Conservation (phyloP, 2,888 invertebrate species). For the Galeruca laticollis region DNA sequence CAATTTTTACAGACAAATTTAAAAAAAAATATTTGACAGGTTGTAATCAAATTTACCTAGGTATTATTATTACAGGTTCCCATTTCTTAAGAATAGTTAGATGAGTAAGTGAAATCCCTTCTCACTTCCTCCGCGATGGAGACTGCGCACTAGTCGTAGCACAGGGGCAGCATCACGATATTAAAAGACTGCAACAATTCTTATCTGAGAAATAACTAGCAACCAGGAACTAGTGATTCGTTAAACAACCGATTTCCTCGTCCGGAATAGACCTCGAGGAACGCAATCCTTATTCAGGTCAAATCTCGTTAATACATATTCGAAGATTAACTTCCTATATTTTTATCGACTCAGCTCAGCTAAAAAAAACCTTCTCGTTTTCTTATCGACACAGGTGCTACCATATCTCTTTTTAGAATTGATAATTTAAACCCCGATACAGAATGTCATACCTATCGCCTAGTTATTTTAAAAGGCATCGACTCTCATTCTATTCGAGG, state of each 20-base stretch:
- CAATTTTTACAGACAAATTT: no score
- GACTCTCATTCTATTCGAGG: conserved; percentile 38
- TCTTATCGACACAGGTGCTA: conserved; percentile 50
- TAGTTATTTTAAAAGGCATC: conserved; percentile 27
- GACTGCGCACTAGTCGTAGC: no score
- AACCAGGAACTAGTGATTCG: not conserved
- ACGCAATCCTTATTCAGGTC: not conserved
- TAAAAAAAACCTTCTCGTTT: conserved; percentile 37
- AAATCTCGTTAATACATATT: not conserved
- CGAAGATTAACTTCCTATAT: not conserved
- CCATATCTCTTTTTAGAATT: conserved; percentile 44
- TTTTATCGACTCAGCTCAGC: not conserved
- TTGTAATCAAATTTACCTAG: no score
- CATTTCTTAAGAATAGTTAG: no score
- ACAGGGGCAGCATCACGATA: no score
- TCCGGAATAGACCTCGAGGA: not conserved
- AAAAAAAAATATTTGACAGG: no score
- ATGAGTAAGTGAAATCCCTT: no score
- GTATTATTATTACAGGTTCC: no score
- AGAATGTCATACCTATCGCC: conserved; percentile 3
- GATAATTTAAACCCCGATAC: conserved; percentile 24
- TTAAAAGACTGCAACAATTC: not conserved
- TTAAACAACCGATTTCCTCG: conserved; percentile 2
- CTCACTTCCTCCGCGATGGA: no score
- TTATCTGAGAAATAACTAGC: not conserved